A percentile compares a stretch with the other conserved stretches of the same genome.
Evolutionary conservation across 2,888 invertebrate genomes (phyloP).

Genomic region (Hyppa rectilinea): DNA sequence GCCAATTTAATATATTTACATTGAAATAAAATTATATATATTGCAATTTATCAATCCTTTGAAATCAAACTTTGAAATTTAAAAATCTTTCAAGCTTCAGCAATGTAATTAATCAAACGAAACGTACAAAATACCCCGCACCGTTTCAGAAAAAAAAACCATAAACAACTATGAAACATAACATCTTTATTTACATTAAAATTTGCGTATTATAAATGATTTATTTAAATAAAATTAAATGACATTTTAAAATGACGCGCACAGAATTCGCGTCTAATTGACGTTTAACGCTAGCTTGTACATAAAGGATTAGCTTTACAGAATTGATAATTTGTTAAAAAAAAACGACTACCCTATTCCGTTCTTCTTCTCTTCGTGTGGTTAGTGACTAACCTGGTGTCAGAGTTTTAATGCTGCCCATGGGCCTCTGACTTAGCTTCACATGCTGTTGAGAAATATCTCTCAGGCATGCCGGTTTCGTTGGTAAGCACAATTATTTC

Average conservation of each 20-base stretch:
- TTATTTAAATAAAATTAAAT: slow-evolving; percentile 57
- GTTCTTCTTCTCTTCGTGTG: no score
- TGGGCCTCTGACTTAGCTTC: no score
- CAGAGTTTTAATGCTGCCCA: no score
- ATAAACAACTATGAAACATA: slow-evolving; percentile 72
- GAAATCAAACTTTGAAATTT: not conserved
- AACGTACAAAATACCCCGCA: slow-evolving; percentile 9
- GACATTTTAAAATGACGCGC: slow-evolving; percentile 45
- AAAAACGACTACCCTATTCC: not conserved
- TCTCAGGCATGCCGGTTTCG: no score
- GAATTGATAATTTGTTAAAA: slow-evolving; percentile 45
- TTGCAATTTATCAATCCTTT: not conserved
- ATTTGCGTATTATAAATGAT: slow-evolving; percentile 57
- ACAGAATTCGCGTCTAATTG: slow-evolving; percentile 32
- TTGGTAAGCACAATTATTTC: slow-evolving; percentile 5
- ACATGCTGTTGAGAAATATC: no score
- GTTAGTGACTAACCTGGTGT: no score
- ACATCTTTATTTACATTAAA: slow-evolving; percentile 81
- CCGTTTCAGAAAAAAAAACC: slow-evolving; percentile 62
- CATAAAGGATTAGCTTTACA: slow-evolving; percentile 27
- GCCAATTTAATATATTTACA: not conserved
- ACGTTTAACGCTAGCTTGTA: slow-evolving; percentile 43
- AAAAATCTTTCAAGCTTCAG: not conserved
- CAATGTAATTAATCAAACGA: not conserved
- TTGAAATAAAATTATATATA: no score